These are phyloP conservation scores for Arctocebus calabarensis DNA, from an alignment of 2,797 vertebrate genomes.

Conservation along the genomic window DNA sequence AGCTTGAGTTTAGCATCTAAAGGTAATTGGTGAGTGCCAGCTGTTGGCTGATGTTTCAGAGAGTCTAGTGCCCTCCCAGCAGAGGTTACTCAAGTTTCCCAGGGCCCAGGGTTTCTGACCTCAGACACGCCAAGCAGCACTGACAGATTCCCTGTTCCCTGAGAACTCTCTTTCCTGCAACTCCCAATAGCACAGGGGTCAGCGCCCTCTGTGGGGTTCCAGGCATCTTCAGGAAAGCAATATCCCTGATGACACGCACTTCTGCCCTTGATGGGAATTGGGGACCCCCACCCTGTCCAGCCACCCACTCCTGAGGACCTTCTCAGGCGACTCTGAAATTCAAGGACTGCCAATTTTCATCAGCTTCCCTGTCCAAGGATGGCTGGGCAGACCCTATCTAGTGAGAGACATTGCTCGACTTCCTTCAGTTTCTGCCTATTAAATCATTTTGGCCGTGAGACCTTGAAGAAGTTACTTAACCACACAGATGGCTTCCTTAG, in stretches of 20 bases:
- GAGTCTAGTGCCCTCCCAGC: neutral
- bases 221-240: neutral
- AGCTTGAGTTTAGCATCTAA: neutral
- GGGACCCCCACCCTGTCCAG: neutral
- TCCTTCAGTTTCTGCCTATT: no score
- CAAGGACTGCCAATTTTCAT: neutral
- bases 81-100: neutral
- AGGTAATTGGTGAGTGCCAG: neutral
- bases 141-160: neutral
- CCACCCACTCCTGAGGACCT: neutral
- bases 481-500: neutral
- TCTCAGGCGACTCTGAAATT: neutral
- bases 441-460: neutral
- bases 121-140: neutral
- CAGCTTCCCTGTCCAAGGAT: neutral
- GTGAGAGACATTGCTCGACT: no score
- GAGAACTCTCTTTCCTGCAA: neutral
- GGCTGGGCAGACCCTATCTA: rapidly evolving
- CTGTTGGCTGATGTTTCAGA: neutral
- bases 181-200: neutral
- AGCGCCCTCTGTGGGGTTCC: neutral
- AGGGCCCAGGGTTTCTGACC: neutral
- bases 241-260: no score
- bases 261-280: neutral
- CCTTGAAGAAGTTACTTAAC: neutral